Evolutionary conservation across 2,797 vertebrate species (phyloP).

Genomic region (Labroides dimidiatus): DNA sequence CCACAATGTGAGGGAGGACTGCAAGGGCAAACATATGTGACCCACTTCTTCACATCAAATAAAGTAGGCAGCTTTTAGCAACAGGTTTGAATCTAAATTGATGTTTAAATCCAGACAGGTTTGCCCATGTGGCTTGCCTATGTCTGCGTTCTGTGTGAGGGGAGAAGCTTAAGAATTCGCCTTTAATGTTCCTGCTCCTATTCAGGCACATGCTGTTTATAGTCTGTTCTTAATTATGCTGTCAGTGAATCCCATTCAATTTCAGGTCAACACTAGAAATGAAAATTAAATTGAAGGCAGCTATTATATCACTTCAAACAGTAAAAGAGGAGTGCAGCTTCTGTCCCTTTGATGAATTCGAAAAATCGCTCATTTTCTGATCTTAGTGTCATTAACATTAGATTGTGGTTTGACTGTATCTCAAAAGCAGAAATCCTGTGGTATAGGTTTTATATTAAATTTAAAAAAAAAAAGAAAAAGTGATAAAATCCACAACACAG

Average conservation of each 20-base stretch:
- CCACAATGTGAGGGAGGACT: conserved; percentile 83
- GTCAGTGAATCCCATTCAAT: conserved; percentile 69
- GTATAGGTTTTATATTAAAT: neutral
- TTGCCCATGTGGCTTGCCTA: conserved; percentile 77
- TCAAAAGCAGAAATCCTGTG: conserved; percentile 12
- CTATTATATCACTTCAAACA: conserved; percentile 54
- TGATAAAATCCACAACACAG: neutral
- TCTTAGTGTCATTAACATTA: conserved; percentile 35
- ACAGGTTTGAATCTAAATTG: conserved; percentile 90
- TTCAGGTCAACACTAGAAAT: conserved; percentile 57
- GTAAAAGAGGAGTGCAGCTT: conserved; percentile 33
- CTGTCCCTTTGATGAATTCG: conserved; percentile 12
- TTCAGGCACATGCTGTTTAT: conserved; percentile 71
- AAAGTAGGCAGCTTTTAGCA: conserved; percentile 84
- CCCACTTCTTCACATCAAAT: conserved; percentile 84
- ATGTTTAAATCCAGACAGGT: conserved; percentile 87
- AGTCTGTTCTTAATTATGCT: conserved; percentile 74
- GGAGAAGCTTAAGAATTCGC: conserved; percentile 69
- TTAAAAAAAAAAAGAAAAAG: neutral
- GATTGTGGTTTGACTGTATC: conserved; percentile 21
- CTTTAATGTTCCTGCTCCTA: conserved; percentile 75
- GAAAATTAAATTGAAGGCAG: conserved; percentile 64
- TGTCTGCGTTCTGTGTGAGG: conserved; percentile 57
- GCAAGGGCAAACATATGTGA: conserved; percentile 88
- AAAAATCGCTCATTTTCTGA: conserved; percentile 29